Percentiles rank a stretch among this genome's conserved stretches.
These are phyloP conservation scores for Melanotaenia parkinsoni DNA, from an alignment of 2,797 vertebrate species.

Conservation along the genomic window DNA sequence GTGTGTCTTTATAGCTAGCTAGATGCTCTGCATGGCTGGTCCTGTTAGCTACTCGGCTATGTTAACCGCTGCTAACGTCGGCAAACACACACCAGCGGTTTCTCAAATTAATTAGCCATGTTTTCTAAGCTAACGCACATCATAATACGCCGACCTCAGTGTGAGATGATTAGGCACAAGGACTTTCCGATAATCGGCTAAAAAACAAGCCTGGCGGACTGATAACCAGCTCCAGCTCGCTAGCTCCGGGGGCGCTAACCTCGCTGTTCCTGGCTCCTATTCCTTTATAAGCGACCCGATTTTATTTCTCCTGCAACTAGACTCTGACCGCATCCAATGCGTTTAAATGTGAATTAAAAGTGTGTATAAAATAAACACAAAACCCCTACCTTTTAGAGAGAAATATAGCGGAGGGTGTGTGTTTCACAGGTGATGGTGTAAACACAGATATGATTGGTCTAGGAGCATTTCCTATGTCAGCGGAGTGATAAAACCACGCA, in stretches of 20 bases:
- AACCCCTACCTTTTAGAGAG: conserved; percentile 74
- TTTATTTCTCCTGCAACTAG: not conserved
- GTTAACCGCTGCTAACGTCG: conserved; percentile 27
- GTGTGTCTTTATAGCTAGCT: conserved; percentile 20
- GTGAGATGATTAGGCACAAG: conserved; percentile 65
- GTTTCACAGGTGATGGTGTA: conserved; percentile 82
- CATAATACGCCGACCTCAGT: conserved; percentile 52
- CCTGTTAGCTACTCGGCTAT: conserved; percentile 37
- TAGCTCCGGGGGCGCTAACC: conserved; percentile 69
- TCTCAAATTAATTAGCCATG: not conserved
- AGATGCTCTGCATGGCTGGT: conserved; percentile 45
- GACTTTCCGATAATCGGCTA: conserved; percentile 78
- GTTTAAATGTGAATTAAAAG: not conserved
- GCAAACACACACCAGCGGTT: not conserved
- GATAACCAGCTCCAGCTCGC: conserved; percentile 62
- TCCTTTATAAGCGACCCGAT: not conserved
- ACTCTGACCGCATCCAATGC: no score
- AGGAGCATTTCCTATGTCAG: conserved; percentile 70
- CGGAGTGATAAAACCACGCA: conserved; percentile 70
- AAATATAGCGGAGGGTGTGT: conserved; percentile 67
- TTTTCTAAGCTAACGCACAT: conserved; percentile 35
- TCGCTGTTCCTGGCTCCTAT: conserved; percentile 44
- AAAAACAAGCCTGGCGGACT: conserved; percentile 61
- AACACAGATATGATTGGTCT: conserved; percentile 81
- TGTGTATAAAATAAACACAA: not conserved